These are phyloP conservation scores for Umimayanthus kanabou DNA, from an alignment of 92 coral and sea anemone species.

Conservation along the genomic window DNA sequence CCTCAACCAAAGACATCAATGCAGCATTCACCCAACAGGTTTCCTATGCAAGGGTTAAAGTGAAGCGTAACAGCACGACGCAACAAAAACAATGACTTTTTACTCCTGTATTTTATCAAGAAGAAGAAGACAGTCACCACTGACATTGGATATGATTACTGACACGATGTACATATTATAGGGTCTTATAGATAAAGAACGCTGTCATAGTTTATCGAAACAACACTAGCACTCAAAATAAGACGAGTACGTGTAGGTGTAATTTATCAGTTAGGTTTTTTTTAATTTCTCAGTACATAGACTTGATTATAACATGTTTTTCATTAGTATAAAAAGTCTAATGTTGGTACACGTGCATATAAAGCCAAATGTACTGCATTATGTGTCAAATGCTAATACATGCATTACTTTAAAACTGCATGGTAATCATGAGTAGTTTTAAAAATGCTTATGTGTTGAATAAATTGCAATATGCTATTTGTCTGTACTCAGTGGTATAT, in stretches of 20 bases:
- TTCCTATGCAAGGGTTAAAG: constrained; percentile 13
- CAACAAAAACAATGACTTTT: constrained; percentile 1
- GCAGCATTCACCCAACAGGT: constrained; percentile 10
- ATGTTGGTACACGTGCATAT: too few species aligned
- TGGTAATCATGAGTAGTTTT: neutral
- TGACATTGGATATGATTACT: neutral
- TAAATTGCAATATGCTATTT: neutral
- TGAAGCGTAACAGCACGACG: neutral
- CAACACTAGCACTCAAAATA: too few species aligned
- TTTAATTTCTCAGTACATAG: too few species aligned
- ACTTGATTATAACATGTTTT: too few species aligned
- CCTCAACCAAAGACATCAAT: constrained; percentile 6
- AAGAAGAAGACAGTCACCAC: neutral
- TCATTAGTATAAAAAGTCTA: too few species aligned
- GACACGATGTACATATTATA: too few species aligned
- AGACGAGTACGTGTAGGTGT: too few species aligned
- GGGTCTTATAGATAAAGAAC: too few species aligned
- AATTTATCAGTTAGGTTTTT: too few species aligned
- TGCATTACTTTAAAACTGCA: neutral
- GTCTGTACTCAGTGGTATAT: neutral
- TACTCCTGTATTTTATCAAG: neutral
- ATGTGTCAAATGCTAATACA: neutral
- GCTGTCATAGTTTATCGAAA: too few species aligned
- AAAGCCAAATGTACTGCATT: too few species aligned
- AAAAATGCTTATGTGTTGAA: neutral